Evolutionary conservation across 2,888 invertebrate genomes (phyloP).

Genomic region (Thysanoteuthis rhombus): DNA sequence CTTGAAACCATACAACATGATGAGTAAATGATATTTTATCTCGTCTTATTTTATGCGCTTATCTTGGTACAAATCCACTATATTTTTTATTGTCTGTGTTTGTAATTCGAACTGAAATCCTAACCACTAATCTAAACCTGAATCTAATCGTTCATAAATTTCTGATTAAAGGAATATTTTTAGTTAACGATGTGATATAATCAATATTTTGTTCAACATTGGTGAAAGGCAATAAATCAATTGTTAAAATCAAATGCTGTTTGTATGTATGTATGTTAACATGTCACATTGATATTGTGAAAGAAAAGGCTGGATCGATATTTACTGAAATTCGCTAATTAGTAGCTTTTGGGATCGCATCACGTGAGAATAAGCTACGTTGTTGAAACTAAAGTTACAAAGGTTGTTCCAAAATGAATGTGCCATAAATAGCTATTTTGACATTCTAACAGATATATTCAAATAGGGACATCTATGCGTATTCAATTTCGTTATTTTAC

Average conservation of each 20-base stretch:
- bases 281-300: no score
- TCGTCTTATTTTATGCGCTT: not conserved
- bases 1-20: not conserved
- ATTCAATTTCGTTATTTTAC: no score
- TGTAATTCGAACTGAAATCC: not conserved
- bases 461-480: no score
- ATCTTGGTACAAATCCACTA: not conserved
- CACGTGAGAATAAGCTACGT: no score
- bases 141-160: not conserved
- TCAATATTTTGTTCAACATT: not conserved
- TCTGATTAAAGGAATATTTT: not conserved
- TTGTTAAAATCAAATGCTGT: not conserved
- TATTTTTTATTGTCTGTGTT: not conserved
- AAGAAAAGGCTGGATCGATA: no score
- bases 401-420: no score
- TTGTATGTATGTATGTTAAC: not conserved
- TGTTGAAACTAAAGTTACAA: no score
- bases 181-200: not conserved
- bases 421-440: no score
- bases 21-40: not conserved
- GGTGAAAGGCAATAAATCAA: not conserved
- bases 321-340: no score
- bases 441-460: no score
- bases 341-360: no score
- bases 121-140: not conserved